These are phyloP conservation scores for Drosophila auraria DNA, from an alignment of 1,140 invertebrate genomes.

Conservation along the genomic window DNA sequence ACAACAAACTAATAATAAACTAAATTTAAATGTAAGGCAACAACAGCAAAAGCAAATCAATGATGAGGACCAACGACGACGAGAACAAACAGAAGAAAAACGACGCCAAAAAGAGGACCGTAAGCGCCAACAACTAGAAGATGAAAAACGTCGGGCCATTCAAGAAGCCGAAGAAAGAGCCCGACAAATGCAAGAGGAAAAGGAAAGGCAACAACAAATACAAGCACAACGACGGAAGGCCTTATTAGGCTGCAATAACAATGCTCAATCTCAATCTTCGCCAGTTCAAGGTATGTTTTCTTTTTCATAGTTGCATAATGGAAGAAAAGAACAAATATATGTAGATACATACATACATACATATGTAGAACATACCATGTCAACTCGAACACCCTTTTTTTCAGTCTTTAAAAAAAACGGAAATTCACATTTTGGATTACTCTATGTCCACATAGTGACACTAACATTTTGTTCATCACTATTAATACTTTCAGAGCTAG, in stretches of 20 bases:
- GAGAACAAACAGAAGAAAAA: conserved; percentile 66
- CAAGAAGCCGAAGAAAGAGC: conserved; percentile 67
- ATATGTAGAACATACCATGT: too few species aligned
- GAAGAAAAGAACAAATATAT: too few species aligned
- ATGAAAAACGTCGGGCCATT: conserved; percentile 85
- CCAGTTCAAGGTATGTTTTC: conserved; percentile 6
- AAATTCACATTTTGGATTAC: too few species aligned
- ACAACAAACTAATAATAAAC: conserved; percentile 35
- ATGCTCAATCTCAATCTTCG: conserved; percentile 12
- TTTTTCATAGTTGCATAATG: not conserved
- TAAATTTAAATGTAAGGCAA: conserved; percentile 61
- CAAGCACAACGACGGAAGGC: conserved; percentile 79
- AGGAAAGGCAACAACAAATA: conserved; percentile 76
- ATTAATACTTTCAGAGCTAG: too few species aligned
- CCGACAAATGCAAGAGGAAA: conserved; percentile 74
- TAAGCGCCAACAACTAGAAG: conserved; percentile 86
- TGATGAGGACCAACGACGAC: conserved; percentile 55
- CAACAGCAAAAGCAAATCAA: conserved; percentile 23
- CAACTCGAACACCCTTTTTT: too few species aligned
- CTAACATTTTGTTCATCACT: too few species aligned
- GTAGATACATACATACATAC: too few species aligned
- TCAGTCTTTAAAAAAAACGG: too few species aligned
- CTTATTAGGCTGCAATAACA: conserved; percentile 50
- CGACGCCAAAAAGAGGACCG: conserved; percentile 81
- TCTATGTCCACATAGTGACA: too few species aligned